phyloP scores from a whole-genome alignment of 2,113 vertebrate genomes.

The Heterotilapia buettikoferi region DNA sequence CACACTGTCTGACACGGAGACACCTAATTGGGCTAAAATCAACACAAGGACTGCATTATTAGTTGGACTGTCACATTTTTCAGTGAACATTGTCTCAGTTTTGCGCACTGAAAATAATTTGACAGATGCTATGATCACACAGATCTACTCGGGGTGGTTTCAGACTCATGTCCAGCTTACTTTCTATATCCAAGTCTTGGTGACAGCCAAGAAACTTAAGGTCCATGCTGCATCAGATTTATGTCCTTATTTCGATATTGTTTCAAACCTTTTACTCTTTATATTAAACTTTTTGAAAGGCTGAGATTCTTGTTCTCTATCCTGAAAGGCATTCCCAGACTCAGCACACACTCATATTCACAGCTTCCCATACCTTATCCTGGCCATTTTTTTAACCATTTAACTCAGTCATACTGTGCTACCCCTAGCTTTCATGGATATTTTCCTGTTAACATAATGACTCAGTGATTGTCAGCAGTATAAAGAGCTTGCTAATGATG shows the following conservation, averaged over 20 bases:
- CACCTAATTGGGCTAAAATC: not conserved
- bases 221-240: not conserved
- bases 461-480: not conserved
- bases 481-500: conserved; percentile 8
- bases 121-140: not conserved
- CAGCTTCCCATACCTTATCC: not conserved
- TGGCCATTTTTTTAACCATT: not conserved
- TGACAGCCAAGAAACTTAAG: not conserved
- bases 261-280: not conserved
- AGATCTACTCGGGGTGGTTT: not conserved
- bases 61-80: not conserved
- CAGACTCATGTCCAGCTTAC: not conserved
- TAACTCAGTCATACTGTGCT: not conserved
- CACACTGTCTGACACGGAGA: not conserved
- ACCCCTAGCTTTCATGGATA: not conserved
- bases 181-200: not conserved
- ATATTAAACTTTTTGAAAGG: not conserved
- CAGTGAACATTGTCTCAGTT: not conserved
- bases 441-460: not conserved
- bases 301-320: not conserved
- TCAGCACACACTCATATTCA: not conserved
- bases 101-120: not conserved
- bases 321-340: not conserved
- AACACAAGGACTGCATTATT: not conserved
- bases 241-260: not conserved